These are phyloP conservation scores for Myopa testacea DNA, from an alignment of 2,888 invertebrate species.

Conservation along the genomic window DNA sequence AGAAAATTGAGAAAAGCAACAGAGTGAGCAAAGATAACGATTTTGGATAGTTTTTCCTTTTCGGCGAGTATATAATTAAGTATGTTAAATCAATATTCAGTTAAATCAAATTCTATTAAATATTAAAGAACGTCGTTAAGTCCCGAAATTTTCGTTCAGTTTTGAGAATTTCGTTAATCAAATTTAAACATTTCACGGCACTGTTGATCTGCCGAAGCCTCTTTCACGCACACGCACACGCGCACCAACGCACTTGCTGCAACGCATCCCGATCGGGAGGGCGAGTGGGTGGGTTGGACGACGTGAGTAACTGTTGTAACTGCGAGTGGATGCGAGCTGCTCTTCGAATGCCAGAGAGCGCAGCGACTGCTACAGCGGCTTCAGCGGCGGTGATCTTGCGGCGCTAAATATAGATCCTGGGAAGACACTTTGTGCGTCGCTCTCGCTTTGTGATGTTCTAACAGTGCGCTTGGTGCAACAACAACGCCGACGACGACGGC, in stretches of 20 bases:
- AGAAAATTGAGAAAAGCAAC: too few species aligned
- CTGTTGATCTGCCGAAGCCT: neutral
- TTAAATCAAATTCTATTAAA: too few species aligned
- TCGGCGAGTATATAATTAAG: too few species aligned
- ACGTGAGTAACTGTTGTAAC: slow-evolving; percentile 1
- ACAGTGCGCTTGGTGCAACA: slow-evolving; percentile 43
- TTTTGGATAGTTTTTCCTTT: too few species aligned
- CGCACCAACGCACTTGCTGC: neutral
- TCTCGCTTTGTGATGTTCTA: slow-evolving; percentile 51
- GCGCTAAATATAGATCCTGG: slow-evolving; percentile 60
- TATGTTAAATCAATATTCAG: too few species aligned
- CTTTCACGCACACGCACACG: neutral
- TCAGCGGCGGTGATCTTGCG: neutral
- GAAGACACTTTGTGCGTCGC: slow-evolving; percentile 56
- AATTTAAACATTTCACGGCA: neutral
- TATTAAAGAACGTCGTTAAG: too few species aligned
- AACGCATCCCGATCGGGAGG: too few species aligned
- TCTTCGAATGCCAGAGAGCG: neutral
- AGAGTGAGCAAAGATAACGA: too few species aligned
- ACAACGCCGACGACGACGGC: slow-evolving; percentile 4
- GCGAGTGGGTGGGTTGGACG: too few species aligned
- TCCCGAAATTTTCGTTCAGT: too few species aligned
- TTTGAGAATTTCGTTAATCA: neutral
- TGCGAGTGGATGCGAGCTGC: slow-evolving; percentile 38
- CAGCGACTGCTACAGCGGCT: neutral